Evolutionary conservation across 2,888 invertebrate genomes (phyloP), one percentile per base, ranked within the genome.

Genomic region (Morinoia aosen): DNA sequence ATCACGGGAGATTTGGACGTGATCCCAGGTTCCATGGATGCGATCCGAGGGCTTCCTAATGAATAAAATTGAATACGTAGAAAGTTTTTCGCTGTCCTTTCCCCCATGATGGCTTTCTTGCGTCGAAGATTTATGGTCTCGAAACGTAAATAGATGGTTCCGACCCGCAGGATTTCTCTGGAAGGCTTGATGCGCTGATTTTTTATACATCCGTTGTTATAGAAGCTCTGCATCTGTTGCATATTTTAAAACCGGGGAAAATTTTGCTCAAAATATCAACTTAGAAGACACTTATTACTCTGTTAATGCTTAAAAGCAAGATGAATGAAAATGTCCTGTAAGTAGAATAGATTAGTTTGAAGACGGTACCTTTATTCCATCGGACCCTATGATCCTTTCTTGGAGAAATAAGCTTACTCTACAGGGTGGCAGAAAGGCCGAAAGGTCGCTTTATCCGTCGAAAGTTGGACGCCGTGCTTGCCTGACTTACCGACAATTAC

Each of bases 51-150:
- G 93, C 93, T 95, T 64, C 95, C 95, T 95, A 95, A 95, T 95
- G 95, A 95, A 95, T 95, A 95, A 95, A 95, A 95, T 95, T 95
- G 95, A 95, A 95, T 95, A 95, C 64, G 95, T 61, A 95, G 64
- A 95, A 95, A 61, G 95, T 95, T 95, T 95, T 95, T 95, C 61
- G 95, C 48, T 64, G 95, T 95, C 93, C 93, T 95, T 95, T 64
- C 95, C 95, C 95, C 95, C 95, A 95, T 95, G 61, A 95, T 95
- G 95, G 95, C 95, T 95, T 95, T 95, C 95, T 95, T 95, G 95
- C 64, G 61, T 19, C n/a, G 61, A 95, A 95, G 95, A 95, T 95
- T 95, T 95, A 95, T 95, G 58, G 48, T 64, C 58, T 39, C 64
- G 95, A 95, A 95, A 95, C 64, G 95, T 95, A 95, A 95, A 95